Conservation (phyloP, 2,888 invertebrate genomes). For the Sussaba pulchella region DNA sequence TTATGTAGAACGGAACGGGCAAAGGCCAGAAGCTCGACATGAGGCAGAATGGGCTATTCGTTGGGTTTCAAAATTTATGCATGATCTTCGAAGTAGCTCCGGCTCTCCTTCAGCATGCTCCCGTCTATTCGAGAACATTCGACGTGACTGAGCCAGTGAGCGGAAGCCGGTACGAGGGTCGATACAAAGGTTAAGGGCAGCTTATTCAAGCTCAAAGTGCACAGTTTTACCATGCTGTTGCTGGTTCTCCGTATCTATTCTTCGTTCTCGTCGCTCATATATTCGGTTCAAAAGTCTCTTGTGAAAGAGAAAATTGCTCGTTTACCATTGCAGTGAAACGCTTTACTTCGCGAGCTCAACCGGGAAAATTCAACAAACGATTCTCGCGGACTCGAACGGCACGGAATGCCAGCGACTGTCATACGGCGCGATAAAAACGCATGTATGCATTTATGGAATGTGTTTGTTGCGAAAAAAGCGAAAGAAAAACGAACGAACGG, state of each 20-base stretch:
- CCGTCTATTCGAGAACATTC: background rate
- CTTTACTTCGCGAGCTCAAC: background rate
- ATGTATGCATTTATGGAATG: constrained; percentile 1
- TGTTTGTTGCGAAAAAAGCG: constrained; percentile 3
- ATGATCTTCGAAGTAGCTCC: background rate
- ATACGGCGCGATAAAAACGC: background rate
- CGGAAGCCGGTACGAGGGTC: no score
- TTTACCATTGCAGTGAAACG: background rate
- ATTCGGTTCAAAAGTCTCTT: background rate
- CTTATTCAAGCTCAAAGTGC: background rate
- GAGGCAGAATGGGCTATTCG: no score
- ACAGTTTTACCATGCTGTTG: background rate
- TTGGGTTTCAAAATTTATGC: no score
- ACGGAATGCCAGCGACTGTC: background rate
- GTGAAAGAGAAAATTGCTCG: background rate
- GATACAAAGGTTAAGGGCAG: background rate
- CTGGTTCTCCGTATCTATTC: background rate
- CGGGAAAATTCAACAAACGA: background rate
- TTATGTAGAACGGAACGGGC: no score
- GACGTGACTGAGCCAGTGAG: no score
- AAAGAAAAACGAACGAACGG: background rate
- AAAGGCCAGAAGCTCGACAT: no score
- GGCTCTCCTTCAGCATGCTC: background rate
- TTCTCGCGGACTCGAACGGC: background rate
- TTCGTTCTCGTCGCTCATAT: background rate